phyloP scores from a whole-genome alignment of 2,113 vertebrate genomes.

The Antigone vipio region DNA sequence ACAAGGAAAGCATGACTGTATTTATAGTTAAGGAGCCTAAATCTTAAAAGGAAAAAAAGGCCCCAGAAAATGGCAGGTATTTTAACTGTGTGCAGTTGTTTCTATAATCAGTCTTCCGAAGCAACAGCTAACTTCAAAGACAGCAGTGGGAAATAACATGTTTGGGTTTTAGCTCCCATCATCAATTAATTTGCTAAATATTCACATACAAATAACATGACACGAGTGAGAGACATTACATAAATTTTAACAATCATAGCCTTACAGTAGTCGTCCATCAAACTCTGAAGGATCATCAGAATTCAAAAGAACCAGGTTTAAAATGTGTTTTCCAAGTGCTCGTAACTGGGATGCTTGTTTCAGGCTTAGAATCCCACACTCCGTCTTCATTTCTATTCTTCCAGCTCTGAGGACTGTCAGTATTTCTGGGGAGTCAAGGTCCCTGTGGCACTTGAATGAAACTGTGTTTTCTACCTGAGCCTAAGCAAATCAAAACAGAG shows the following conservation, averaged over 20 bases:
- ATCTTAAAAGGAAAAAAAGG: neutral
- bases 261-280: neutral
- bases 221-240: neutral
- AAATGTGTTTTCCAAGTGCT: neutral
- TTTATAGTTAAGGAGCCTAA: neutral
- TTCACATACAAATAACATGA: neutral
- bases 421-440: neutral
- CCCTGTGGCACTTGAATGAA: neutral
- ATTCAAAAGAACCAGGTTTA: neutral
- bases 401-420: neutral
- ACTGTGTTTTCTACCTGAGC: neutral
- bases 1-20: neutral
- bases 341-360: neutral
- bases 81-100: neutral
- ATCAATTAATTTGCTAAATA: neutral
- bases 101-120: neutral
- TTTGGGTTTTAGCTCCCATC: neutral
- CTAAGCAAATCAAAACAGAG: neutral
- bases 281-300: neutral
- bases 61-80: neutral
- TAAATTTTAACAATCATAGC: neutral
- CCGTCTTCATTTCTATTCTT: neutral
- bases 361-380: neutral
- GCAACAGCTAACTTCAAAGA: neutral
- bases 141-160: neutral